phyloP scores from a whole-genome alignment of 2,113 vertebrate genomes.

The Chionomys nivalis region DNA sequence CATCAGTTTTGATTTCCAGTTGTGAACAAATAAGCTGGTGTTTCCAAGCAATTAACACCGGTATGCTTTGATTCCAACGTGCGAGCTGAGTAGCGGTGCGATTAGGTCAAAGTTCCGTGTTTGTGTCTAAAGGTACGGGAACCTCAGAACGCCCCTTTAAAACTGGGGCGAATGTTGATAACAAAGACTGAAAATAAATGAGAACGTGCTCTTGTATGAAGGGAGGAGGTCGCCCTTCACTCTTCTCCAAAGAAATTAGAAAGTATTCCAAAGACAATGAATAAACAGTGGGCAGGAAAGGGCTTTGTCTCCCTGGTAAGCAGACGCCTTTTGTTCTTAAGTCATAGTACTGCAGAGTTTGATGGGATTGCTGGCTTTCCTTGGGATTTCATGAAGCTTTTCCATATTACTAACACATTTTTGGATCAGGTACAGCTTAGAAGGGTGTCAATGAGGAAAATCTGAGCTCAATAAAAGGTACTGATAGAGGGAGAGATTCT shows the following conservation, averaged over 20 bases:
- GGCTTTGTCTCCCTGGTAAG: slow-evolving; percentile 65
- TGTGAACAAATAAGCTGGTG: slow-evolving; percentile 47
- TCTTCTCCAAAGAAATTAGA: slow-evolving; percentile 35
- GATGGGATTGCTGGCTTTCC: slow-evolving; percentile 49
- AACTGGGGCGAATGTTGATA: slow-evolving; percentile 61
- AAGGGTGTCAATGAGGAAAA: slow-evolving; percentile 37
- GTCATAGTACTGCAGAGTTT: slow-evolving; percentile 17
- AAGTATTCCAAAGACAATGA: slow-evolving; percentile 55
- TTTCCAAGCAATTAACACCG: slow-evolving; percentile 67
- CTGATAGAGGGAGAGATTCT: slow-evolving; percentile 20
- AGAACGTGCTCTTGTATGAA: slow-evolving; percentile 61
- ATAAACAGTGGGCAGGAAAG: slow-evolving; percentile 49
- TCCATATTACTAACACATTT: slow-evolving; percentile 63
- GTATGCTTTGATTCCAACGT: slow-evolving; percentile 56
- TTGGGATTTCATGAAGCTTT: slow-evolving; percentile 51
- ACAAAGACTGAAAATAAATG: slow-evolving; percentile 71
- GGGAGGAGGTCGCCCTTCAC: slow-evolving; percentile 18
- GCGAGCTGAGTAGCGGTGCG: slow-evolving; percentile 66
- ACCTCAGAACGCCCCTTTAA: slow-evolving; percentile 71
- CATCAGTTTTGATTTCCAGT: slow-evolving; percentile 56
- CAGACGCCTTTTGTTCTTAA: slow-evolving; percentile 35
- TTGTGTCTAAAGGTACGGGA: slow-evolving; percentile 61
- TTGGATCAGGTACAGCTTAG: neutral
- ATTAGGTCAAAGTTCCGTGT: neutral
- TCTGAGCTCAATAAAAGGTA: neutral